phyloP scores from a whole-genome alignment of 2,888 invertebrate species.

The Idaea dimidiata region DNA sequence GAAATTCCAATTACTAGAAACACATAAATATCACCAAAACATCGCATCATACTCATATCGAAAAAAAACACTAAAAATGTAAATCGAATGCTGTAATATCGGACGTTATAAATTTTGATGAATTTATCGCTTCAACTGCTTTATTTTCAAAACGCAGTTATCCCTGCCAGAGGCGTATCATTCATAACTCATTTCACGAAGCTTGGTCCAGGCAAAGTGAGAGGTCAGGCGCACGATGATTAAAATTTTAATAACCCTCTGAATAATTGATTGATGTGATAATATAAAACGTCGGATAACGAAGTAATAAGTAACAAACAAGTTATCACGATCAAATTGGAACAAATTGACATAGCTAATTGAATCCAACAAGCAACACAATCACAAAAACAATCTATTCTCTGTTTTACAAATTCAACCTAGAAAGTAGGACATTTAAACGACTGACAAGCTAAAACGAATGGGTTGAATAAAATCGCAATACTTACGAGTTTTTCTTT shows the following conservation, averaged over 20 bases:
- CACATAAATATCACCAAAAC: not conserved
- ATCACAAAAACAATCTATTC: not conserved
- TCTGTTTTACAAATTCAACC: not conserved
- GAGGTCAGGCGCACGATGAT: slow-evolving; percentile 49
- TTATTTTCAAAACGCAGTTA: slow-evolving; percentile 64
- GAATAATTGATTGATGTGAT: slow-evolving; percentile 70
- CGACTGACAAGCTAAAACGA: not conserved
- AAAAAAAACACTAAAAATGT: slow-evolving; percentile 1
- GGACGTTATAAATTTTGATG: slow-evolving; percentile 60
- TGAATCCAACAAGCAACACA: slow-evolving; percentile 26
- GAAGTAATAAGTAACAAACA: slow-evolving; percentile 7
- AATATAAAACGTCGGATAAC: slow-evolving; percentile 53
- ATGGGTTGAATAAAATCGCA: not conserved
- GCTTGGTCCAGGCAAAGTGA: slow-evolving; percentile 54
- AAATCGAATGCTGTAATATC: slow-evolving; percentile 11
- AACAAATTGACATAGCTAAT: slow-evolving; percentile 55
- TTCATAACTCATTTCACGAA: slow-evolving; percentile 65
- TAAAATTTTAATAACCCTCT: slow-evolving; percentile 62
- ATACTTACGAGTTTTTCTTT: not conserved
- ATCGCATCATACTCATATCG: not conserved
- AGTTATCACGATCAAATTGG: slow-evolving; percentile 36
- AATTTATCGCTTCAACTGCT: slow-evolving; percentile 68
- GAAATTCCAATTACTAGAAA: not conserved
- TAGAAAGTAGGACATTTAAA: not conserved
- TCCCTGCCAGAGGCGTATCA: slow-evolving; percentile 56